Percentiles rank a stretch among this genome's conserved stretches.
These are phyloP conservation scores for Rhabdophis nuchalis DNA, from an alignment of 2,797 vertebrate genomes.

Conservation along the genomic window DNA sequence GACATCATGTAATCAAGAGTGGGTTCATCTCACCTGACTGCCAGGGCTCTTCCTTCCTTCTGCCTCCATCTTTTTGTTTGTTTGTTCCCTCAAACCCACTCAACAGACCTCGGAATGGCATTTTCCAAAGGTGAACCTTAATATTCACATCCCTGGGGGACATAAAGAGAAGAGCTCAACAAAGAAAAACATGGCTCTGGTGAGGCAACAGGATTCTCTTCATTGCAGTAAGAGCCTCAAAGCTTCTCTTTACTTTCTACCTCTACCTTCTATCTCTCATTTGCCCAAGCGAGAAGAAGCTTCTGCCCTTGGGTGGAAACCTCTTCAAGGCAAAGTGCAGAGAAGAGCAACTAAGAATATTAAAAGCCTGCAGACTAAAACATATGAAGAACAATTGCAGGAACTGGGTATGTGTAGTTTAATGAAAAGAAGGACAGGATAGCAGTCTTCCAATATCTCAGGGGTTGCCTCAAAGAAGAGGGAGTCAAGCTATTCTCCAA, in stretches of 20 bases:
- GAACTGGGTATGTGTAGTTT: too few relatives aligned
- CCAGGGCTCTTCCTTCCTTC: not conserved
- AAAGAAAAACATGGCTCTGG: not conserved
- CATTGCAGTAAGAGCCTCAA: not conserved
- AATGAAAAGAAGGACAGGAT: too few relatives aligned
- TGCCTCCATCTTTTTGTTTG: not conserved
- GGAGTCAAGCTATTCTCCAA: too few relatives aligned
- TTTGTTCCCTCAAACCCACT: not conserved
- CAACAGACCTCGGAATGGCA: not conserved
- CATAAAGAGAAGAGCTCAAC: not conserved
- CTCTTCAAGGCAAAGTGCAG: not conserved
- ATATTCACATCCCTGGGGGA: not conserved
- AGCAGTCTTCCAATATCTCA: too few relatives aligned
- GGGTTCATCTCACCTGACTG: not conserved
- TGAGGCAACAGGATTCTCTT: not conserved
- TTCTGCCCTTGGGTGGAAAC: not conserved
- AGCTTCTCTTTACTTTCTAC: not conserved
- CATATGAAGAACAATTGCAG: too few relatives aligned
- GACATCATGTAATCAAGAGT: not conserved
- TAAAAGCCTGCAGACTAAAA: too few relatives aligned
- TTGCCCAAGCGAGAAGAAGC: not conserved
- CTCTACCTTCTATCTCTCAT: not conserved
- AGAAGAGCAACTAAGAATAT: too few relatives aligned
- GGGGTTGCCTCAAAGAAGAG: too few relatives aligned
- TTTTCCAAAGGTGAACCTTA: not conserved